phyloP scores from a whole-genome alignment of 2,797 vertebrate genomes.

The Cuculus canorus region DNA sequence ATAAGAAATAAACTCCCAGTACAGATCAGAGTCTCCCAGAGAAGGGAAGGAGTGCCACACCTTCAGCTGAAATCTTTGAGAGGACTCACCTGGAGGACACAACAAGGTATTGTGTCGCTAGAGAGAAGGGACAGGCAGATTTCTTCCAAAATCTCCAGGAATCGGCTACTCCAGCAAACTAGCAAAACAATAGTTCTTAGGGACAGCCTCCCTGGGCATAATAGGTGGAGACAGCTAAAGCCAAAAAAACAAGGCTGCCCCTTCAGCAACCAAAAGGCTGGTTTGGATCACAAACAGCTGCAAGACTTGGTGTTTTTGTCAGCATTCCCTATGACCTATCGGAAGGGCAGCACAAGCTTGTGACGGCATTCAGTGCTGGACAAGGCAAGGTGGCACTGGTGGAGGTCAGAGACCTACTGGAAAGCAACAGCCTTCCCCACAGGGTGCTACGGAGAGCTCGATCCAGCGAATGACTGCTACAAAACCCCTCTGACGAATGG shows the following conservation, averaged over 20 bases:
- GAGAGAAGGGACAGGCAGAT: neutral
- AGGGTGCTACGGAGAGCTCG: neutral
- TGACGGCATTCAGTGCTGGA: neutral
- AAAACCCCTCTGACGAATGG: neutral
- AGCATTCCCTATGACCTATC: neutral
- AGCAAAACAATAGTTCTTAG: neutral
- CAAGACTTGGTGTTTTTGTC: neutral
- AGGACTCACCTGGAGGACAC: neutral
- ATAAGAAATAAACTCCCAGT: neutral
- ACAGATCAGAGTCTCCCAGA: neutral
- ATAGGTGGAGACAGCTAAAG: neutral
- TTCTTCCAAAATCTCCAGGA: neutral
- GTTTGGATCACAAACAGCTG: neutral
- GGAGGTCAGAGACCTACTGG: neutral
- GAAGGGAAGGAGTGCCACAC: neutral
- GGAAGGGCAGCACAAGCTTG: neutral
- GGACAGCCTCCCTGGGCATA: neutral
- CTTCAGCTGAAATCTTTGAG: neutral
- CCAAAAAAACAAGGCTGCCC: neutral
- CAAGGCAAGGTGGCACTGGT: neutral
- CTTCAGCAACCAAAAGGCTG: neutral
- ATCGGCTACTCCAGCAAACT: neutral
- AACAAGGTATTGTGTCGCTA: neutral
- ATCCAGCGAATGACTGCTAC: neutral
- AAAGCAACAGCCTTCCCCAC: neutral